A percentile compares a stretch with the other conserved stretches of the same genome.
Evolutionary conservation across 2,113 vertebrate species (phyloP).

Genomic region (Antennarius striatus): DNA sequence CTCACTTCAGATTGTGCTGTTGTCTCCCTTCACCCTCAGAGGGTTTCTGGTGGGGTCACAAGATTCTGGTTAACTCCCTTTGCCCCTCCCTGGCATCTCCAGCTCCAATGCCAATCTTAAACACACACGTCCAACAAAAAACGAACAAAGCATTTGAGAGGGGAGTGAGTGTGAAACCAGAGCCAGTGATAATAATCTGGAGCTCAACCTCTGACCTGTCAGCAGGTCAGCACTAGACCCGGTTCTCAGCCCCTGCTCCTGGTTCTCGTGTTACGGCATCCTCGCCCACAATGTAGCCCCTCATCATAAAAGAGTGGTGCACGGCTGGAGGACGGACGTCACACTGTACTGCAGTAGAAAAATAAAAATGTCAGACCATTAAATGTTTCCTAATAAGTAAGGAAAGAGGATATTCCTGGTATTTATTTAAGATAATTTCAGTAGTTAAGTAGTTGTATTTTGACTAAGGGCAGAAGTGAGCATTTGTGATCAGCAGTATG

Average conservation of each 20-base stretch:
- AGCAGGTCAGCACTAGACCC: constrained; percentile 73
- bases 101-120: constrained; percentile 65
- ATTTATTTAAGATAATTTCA: too few species aligned
- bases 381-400: too few species aligned
- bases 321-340: too few species aligned
- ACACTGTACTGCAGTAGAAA: too few species aligned
- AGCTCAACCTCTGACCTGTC: constrained; percentile 81
- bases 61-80: constrained; percentile 64
- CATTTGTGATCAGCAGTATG: too few species aligned
- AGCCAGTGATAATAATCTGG: constrained; percentile 82
- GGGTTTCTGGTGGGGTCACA: constrained; percentile 59
- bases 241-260: constrained; percentile 70
- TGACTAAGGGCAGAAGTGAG: too few species aligned
- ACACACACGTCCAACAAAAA: constrained; percentile 45
- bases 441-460: too few species aligned
- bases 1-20: constrained; percentile 38
- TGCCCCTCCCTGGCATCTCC: constrained; percentile 59
- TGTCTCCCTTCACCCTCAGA: constrained; percentile 57
- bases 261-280: constrained; percentile 71
- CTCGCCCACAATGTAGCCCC: constrained; percentile 19
- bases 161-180: constrained; percentile 79
- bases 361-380: too few species aligned
- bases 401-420: too few species aligned
- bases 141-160: constrained; percentile 64
- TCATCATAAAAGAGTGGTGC: neutral